A percentile compares a stretch with the other conserved stretches of the same genome.
Conservation (phyloP, 2,888 invertebrate genomes). For the Galerucella pusilla region DNA sequence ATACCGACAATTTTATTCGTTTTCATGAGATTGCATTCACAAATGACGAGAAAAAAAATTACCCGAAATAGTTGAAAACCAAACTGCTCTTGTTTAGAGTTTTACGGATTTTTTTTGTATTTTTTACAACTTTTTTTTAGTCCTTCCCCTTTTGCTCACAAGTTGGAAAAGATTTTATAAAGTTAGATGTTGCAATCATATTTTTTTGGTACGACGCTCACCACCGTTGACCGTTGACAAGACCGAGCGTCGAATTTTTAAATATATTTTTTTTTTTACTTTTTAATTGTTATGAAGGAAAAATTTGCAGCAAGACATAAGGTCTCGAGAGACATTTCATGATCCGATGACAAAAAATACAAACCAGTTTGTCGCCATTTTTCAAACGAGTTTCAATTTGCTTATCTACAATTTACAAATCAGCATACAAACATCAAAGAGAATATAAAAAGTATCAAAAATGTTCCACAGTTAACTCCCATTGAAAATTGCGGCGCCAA, state of each 20-base stretch:
- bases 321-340: conserved; percentile 66
- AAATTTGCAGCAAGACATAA: conserved; percentile 65
- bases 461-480: conserved; percentile 50
- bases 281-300: conserved; percentile 63
- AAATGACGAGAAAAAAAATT: conserved; percentile 36
- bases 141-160: conserved; percentile 53
- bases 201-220: conserved; percentile 59
- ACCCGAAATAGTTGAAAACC: conserved; percentile 48
- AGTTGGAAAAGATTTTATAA: conserved; percentile 64
- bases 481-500: conserved; percentile 53
- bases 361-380: conserved; percentile 54
- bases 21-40: conserved; percentile 41
- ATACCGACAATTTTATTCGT: conserved; percentile 41
- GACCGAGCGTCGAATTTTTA: conserved; percentile 57
- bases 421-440: conserved; percentile 56
- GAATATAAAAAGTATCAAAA: conserved; percentile 64
- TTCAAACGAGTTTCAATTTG: conserved; percentile 49
- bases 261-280: conserved; percentile 52
- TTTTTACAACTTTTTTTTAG: conserved; percentile 55
- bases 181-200: conserved; percentile 64
- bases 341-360: conserved; percentile 49
- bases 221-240: conserved; percentile 46
- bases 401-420: conserved; percentile 53
- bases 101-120: conserved; percentile 63
- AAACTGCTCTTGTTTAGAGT: conserved; percentile 58